Evolutionary conservation across 37 sponge, comb jelly and placozoan species (phyloP), one percentile per base, ranked within the genome.

Genomic region (Aplysina aerophoba): DNA sequence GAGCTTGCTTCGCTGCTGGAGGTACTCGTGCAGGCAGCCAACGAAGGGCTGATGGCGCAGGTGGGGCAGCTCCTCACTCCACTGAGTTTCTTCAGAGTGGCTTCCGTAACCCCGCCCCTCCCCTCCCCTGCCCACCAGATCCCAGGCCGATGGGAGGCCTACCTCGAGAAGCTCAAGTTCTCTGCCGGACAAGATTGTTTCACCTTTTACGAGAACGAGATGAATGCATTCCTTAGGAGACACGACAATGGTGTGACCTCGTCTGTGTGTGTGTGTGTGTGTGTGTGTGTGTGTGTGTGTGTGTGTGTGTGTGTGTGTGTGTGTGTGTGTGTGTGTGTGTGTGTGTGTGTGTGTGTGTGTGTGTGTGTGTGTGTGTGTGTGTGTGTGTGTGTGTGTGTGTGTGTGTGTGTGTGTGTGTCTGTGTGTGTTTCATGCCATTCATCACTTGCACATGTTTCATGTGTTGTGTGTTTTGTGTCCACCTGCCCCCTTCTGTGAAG

Each of bases 41-140:
- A 96, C 88, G 90, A 91, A 81, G 97, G 97, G 14, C 90, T 90
- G 19, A 62, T 96, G 53, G 92, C 97, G 56, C 92, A 91, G 86
- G 90, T 96, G 30, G n/a, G 80, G 68, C 20, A 35, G 58, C 25
- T 61, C 27, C 59, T 3, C 31, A 8, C 19, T 21, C 41, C 53
- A 40, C 64, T n/a, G n/a, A n/a, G n/a, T n/a, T n/a, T n/a, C n/a
- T n/a, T n/a, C n/a, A n/a, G n/a, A n/a, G n/a, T n/a, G n/a, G n/a
- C 25, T 13, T 13, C 12, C 24, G 4, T 39, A 0, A 6, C 19
- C 22, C 41, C 28, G 2, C 80, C 54, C 17, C 54, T 54, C 28
- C 28, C 80, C 30, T 79, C 41, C 55, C 64, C 41, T 58, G 0
- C 33, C 38, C 13, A 5, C 0, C 54, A 89, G 90, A 89, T 94